These are phyloP conservation scores for Spinus pinus DNA, from an alignment of 2,797 vertebrate genomes.

Conservation along the genomic window DNA sequence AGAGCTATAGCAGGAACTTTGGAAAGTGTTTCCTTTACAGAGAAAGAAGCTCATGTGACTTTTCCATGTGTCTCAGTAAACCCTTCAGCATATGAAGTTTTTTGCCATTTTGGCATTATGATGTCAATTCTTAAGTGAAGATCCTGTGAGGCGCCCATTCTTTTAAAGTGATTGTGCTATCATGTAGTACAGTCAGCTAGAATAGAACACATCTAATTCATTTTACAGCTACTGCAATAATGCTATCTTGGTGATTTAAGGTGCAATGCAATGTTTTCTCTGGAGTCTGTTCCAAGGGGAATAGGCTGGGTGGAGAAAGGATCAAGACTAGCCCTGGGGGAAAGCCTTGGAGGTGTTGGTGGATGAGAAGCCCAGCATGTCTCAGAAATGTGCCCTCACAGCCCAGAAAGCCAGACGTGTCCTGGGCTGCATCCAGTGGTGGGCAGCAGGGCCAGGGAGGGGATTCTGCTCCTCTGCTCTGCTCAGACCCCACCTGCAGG, in stretches of 20 bases:
- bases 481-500: neutral
- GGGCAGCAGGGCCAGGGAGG: neutral
- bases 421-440: neutral
- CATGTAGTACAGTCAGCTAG: neutral
- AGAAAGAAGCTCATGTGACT: accelerated
- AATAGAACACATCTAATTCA: neutral
- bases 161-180: neutral
- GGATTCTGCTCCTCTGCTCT: neutral
- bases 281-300: neutral
- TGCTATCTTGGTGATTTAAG: neutral
- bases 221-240: neutral
- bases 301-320: neutral
- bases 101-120: neutral
- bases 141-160: neutral
- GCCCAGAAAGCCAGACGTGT: accelerated
- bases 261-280: neutral
- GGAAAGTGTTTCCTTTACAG: neutral
- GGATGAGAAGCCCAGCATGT: neutral
- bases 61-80: neutral
- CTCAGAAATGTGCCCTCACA: accelerated
- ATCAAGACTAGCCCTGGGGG: neutral
- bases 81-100: neutral
- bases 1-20: neutral
- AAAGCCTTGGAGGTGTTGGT: neutral
- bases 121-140: neutral